Evolutionary conservation across 2,797 vertebrate species (phyloP).

Genomic region (Crocidura indochinensis): DNA sequence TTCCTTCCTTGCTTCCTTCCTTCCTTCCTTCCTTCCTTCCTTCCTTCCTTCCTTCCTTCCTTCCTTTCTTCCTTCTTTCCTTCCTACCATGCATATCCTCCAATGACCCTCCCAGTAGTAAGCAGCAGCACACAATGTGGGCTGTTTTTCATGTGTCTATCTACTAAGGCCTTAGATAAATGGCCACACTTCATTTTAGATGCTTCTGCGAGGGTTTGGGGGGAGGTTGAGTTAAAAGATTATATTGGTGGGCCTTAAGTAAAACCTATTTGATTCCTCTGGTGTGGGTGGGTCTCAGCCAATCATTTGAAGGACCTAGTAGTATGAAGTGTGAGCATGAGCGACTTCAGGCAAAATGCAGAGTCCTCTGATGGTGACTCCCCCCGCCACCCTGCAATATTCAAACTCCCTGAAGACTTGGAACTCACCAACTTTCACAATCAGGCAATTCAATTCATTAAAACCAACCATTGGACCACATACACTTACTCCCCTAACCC

Average conservation of each 20-base stretch:
- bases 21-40: no score
- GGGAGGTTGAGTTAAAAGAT: not conserved
- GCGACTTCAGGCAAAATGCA: not conserved
- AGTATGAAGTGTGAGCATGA: not conserved
- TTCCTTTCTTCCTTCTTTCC: no score
- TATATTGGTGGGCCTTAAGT: not conserved
- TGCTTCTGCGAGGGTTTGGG: not conserved
- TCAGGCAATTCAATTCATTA: not conserved
- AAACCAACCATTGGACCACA: not conserved
- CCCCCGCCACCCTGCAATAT: no score
- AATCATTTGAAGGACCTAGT: not conserved
- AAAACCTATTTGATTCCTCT: not conserved
- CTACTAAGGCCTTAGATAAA: not conserved
- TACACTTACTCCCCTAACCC: not conserved
- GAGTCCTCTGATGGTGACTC: not conserved
- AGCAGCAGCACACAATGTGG: not conserved
- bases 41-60: no score
- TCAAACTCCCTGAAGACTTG: not conserved
- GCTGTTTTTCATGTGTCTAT: not conserved
- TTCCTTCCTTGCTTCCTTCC: no score
- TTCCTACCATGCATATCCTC: no score
- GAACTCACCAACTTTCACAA: not conserved
- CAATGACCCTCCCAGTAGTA: rapidly evolving
- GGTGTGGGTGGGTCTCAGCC: not conserved
- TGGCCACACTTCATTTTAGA: not conserved